A percentile compares a stretch with the other conserved stretches of the same genome.
These are phyloP conservation scores for Sarotherodon lohbergeri DNA, from an alignment of 2,113 vertebrate genomes.

Conservation along the genomic window DNA sequence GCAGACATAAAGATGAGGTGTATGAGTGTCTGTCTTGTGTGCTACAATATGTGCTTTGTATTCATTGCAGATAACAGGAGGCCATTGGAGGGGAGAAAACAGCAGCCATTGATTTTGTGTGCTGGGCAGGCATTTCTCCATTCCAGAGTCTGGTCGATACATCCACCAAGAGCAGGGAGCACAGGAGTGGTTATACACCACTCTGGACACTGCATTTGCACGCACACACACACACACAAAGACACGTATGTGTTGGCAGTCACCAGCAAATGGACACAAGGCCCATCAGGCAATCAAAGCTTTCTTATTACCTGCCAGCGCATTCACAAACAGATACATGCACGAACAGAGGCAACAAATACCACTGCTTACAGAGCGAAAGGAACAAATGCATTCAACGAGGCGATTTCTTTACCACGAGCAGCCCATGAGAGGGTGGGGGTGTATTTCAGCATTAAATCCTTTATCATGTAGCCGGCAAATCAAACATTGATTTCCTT, in stretches of 20 bases:
- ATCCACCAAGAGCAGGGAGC: constrained; percentile 45
- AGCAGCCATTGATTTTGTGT: constrained; percentile 76
- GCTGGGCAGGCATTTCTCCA: constrained; percentile 73
- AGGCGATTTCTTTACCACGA: constrained; percentile 30
- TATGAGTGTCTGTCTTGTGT: constrained; percentile 23
- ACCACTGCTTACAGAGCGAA: not conserved
- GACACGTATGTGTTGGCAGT: not conserved
- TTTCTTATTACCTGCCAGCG: constrained; percentile 51
- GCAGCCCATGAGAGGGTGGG: not conserved
- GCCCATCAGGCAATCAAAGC: constrained; percentile 60
- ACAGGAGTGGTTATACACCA: constrained; percentile 12
- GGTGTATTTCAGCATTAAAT: constrained; percentile 51
- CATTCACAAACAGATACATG: constrained; percentile 2
- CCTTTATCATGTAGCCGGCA: constrained; percentile 62
- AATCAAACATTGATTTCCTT: constrained; percentile 70
- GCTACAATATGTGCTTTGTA: constrained; percentile 59
- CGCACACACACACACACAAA: not conserved
- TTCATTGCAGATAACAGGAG: constrained; percentile 66
- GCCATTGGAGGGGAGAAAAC: constrained; percentile 61
- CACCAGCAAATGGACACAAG: constrained; percentile 35
- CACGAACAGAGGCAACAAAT: constrained; percentile 12
- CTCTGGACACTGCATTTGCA: constrained; percentile 25
- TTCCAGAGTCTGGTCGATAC: constrained; percentile 75
- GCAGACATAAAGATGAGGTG: constrained; percentile 36
- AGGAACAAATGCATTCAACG: constrained; percentile 42